Evolutionary conservation across 1,140 invertebrate species (phyloP).

Genomic region (Saccostrea echinata): DNA sequence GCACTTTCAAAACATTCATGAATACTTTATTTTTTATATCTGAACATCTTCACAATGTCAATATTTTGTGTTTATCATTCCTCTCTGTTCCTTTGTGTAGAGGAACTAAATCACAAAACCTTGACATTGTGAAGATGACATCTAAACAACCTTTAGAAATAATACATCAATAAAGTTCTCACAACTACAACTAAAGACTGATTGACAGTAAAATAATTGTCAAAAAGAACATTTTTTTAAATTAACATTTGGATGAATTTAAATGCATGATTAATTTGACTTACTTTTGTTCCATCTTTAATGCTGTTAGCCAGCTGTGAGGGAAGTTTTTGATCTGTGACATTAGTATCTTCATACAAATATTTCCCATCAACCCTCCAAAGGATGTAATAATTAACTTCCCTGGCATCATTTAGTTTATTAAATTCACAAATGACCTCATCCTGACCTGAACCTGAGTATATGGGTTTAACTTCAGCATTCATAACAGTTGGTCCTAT

Average conservation of each 20-base stretch:
- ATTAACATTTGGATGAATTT: too few relatives aligned
- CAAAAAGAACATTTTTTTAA: too few relatives aligned
- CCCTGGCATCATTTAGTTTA: not conserved
- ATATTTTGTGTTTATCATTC: too few relatives aligned
- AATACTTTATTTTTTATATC: too few relatives aligned
- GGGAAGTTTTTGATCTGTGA: slow-evolving; percentile 49
- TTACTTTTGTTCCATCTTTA: slow-evolving; percentile 52
- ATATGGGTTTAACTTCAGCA: slow-evolving; percentile 51
- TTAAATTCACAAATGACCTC: slow-evolving; percentile 61
- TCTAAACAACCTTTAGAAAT: not conserved
- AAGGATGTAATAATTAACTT: slow-evolving; percentile 58
- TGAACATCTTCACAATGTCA: too few relatives aligned
- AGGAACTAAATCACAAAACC: too few relatives aligned
- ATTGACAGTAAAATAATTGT: too few relatives aligned
- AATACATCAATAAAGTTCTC: too few relatives aligned
- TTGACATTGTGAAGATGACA: too few relatives aligned
- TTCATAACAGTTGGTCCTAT: slow-evolving; percentile 6
- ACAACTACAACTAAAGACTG: too few relatives aligned
- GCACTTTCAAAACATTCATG: not conserved
- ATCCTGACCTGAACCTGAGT: slow-evolving; percentile 61
- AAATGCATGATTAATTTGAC: not conserved
- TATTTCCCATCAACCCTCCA: slow-evolving; percentile 65
- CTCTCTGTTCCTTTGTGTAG: too few relatives aligned
- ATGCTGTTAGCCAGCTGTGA: slow-evolving; percentile 44
- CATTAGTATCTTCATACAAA: slow-evolving; percentile 50